Conservation (phyloP, 2,797 vertebrate species). For the Poecilia velifera region DNA sequence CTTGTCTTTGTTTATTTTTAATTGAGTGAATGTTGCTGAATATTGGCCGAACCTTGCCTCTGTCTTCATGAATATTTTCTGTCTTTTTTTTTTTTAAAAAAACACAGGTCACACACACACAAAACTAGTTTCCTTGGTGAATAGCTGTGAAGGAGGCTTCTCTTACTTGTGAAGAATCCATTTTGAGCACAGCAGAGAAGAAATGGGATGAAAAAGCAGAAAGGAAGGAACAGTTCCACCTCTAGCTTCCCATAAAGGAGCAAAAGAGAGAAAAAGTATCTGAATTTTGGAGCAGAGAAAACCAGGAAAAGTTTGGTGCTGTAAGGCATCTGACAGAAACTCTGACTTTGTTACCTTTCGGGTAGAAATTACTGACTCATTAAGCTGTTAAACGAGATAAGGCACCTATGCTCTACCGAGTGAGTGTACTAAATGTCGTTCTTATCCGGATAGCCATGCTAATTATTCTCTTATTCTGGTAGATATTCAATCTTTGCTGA, state of each 20-base stretch:
- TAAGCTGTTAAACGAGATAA: constrained; percentile 45
- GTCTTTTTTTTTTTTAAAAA: background rate
- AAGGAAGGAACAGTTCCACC: constrained; percentile 51
- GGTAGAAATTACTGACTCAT: constrained; percentile 40
- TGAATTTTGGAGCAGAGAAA: constrained; percentile 38
- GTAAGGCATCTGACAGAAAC: constrained; percentile 28
- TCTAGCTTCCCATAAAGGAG: constrained; percentile 30
- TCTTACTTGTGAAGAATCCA: constrained; percentile 56
- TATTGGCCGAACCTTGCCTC: background rate
- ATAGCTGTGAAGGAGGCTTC: constrained; percentile 46
- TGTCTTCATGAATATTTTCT: background rate
- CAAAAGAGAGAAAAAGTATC: constrained; percentile 33
- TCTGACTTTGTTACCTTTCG: constrained; percentile 34
- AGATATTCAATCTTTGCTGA: background rate
- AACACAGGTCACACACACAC: constrained; percentile 6
- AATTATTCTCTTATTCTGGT: background rate
- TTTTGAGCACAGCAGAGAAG: constrained; percentile 39
- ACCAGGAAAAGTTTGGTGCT: constrained; percentile 42
- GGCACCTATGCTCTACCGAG: background rate
- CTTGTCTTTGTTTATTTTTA: background rate
- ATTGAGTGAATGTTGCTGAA: background rate
- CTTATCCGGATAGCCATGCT: background rate
- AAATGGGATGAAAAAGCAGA: constrained; percentile 58
- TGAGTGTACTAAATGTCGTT: background rate
- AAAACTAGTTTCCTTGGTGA: constrained; percentile 41